Percentiles rank a stretch among this genome's conserved stretches.
phyloP scores from a whole-genome alignment of 2,888 invertebrate species.

The Apodemia mormo region DNA sequence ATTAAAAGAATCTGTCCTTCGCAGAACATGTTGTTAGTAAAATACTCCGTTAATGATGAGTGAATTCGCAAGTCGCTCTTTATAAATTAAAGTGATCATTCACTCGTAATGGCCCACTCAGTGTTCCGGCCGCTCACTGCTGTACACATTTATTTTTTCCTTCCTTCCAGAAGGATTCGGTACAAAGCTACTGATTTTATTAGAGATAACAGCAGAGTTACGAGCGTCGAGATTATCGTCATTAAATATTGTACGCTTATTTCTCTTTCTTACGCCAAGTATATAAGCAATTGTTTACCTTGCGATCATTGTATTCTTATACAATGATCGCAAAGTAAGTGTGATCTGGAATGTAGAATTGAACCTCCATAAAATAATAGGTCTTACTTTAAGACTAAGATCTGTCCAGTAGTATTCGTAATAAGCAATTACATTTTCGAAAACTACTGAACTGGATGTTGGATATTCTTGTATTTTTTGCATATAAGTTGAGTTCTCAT shows the following conservation, averaged over 20 bases:
- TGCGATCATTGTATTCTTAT: not conserved
- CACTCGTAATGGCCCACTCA: not conserved
- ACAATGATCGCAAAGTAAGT: too few species aligned
- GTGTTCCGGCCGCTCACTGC: not conserved
- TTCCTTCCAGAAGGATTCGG: not conserved
- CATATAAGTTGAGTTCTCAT: too few species aligned
- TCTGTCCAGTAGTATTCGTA: too few species aligned
- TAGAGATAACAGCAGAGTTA: constrained; percentile 8
- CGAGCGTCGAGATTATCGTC: not conserved
- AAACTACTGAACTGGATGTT: too few species aligned
- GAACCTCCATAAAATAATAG: not conserved
- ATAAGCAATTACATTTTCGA: too few species aligned
- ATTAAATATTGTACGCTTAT: constrained; percentile 1
- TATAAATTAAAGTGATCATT: constrained; percentile 11
- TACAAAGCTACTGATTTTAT: constrained; percentile 13
- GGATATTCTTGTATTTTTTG: too few species aligned
- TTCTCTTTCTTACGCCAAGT: not conserved
- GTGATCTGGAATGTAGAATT: too few species aligned
- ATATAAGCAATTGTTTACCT: not conserved
- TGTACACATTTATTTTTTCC: constrained; percentile 9
- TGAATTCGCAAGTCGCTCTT: not conserved
- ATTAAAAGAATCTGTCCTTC: too few species aligned
- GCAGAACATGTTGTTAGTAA: too few species aligned
- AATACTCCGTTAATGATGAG: not conserved
- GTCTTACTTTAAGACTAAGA: too few species aligned